A percentile compares a stretch with the other conserved stretches of the same genome.
These are phyloP conservation scores for Dicrurus megarhynchus DNA, from an alignment of 2,113 vertebrate genomes.

Conservation along the genomic window DNA sequence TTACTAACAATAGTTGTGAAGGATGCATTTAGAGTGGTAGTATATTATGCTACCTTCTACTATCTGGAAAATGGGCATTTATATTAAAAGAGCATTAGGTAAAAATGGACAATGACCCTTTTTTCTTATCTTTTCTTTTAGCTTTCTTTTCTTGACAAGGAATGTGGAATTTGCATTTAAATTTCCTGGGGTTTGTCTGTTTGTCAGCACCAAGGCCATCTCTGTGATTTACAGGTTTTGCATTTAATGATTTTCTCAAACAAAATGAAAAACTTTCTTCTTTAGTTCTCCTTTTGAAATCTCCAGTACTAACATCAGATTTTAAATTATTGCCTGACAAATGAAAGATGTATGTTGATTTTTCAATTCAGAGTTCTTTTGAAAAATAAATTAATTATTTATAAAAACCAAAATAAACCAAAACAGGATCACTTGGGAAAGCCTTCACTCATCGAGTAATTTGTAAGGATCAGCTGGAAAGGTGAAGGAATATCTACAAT, in stretches of 20 bases:
- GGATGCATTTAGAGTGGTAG: background rate
- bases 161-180: background rate
- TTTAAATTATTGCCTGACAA: constrained; percentile 48
- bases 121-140: background rate
- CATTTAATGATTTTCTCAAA: constrained; percentile 24
- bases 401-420: background rate
- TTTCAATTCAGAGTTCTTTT: constrained; percentile 21
- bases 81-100: background rate
- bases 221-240: background rate
- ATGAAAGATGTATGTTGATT: constrained; percentile 41
- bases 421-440: background rate
- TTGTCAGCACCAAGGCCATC: background rate
- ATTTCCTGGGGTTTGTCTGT: background rate
- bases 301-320: background rate
- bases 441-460: background rate
- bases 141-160: background rate
- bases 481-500: background rate
- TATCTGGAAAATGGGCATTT: background rate
- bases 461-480: background rate
- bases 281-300: constrained; percentile 24
- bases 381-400: background rate
- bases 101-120: background rate
- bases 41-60: background rate
- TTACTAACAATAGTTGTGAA: background rate
- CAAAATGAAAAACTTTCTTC: background rate